phyloP scores from a whole-genome alignment of 2,888 invertebrate species.

The Perizoma affinitatum region DNA sequence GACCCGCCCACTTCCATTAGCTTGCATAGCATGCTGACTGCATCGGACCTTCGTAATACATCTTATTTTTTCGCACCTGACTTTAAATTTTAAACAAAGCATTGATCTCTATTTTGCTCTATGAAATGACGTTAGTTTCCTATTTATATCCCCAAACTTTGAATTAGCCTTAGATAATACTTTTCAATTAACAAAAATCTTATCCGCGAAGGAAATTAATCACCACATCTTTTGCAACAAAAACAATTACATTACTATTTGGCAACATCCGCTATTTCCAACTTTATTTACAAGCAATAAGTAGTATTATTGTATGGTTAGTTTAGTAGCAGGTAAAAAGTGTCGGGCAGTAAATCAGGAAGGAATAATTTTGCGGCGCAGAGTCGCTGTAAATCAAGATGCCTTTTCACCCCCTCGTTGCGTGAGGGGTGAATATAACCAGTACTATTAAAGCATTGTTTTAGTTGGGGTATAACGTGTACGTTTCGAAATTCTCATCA shows the following conservation, averaged over 20 bases:
- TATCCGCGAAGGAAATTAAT: neutral
- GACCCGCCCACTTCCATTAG: too few relatives aligned
- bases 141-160: too few relatives aligned
- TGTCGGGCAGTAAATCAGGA: constrained; percentile 65
- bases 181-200: too few relatives aligned
- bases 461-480: constrained; percentile 23
- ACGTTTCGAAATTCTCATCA: constrained; percentile 3
- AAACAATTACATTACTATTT: constrained; percentile 19
- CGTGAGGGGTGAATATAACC: constrained; percentile 27
- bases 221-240: constrained; percentile 8
- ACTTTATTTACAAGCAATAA: constrained; percentile 15
- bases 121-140: too few relatives aligned
- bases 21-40: too few relatives aligned
- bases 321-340: constrained; percentile 59
- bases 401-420: constrained; percentile 12
- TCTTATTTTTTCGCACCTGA: too few relatives aligned
- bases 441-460: constrained; percentile 36
- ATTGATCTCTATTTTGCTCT: too few relatives aligned
- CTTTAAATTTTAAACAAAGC: too few relatives aligned
- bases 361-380: constrained; percentile 66
- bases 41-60: too few relatives aligned
- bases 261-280: constrained; percentile 1
- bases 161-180: too few relatives aligned
- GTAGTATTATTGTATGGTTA: constrained; percentile 3
- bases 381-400: constrained; percentile 38